Base-by-base conservation (phyloP, 1,140 invertebrate genomes). In the Drosophila pallidifrons region DNA sequence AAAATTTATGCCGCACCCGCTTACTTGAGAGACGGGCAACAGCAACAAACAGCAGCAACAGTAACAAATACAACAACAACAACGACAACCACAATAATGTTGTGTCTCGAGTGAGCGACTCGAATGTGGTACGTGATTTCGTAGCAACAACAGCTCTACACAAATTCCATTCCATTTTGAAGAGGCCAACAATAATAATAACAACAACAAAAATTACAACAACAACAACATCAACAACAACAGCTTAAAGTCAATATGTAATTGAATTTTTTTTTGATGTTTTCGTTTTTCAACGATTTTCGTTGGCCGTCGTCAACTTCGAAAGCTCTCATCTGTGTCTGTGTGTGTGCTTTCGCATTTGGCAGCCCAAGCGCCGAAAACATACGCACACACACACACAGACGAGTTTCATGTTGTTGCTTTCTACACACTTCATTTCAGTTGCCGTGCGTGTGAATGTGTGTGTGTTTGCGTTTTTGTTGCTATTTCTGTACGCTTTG, bases 161-260 rank as follows among this genome's bases (percentile, higher is more conserved):
- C 49, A 75, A 82, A 82, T 82, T 82, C 79, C 79, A 83, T 85
- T 83, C 68, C 81, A 83, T 80, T 83, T 85, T 81, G 69, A 85
- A 85, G 66, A 79, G 79, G 59, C 58, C 68, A 77, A 59, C 73
- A 75, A 78, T 66, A 73, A 67, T 15, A 76, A 65, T 66, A 49
- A 35, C n/a, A 67, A 32, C 63, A 52, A 67, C 63, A 59, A 30
- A 38, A 79, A 68, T 20, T 0, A 32, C 10, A 51, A 20, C 63
- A 52, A 67, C 63, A 67, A 30, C 47, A 79, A 72, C 65, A 51
- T 35, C 32, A 49, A 32, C 70, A 54, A 60, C 71, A 60, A 41
- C 65, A 81, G 68, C 80, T 47, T 63, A 75, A 78, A 82, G 70
- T 72, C 81, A 80, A 83, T 83, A 85, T 85, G 81, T 83, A 83